Conservation (phyloP, 2,797 vertebrate species). For the Sebastes nivosus region DNA sequence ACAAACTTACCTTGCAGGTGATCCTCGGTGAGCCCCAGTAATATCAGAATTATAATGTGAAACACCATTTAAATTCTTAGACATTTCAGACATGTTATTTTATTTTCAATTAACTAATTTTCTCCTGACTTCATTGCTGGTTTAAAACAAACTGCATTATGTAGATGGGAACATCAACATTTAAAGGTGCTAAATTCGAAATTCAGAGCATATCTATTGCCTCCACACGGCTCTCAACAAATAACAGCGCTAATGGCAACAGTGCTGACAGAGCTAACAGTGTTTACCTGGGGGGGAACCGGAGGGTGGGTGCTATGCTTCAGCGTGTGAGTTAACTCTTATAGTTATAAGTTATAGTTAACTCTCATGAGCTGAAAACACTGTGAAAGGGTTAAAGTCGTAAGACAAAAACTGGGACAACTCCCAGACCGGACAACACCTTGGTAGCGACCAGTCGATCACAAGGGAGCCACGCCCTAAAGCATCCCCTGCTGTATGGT, state of each 20-base stretch:
- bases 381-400: no score
- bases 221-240: neutral
- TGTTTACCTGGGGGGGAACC: neutral
- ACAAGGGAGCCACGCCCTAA: no score
- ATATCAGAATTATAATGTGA: slow-evolving; percentile 16
- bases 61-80: neutral
- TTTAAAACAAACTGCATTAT: slow-evolving; percentile 24
- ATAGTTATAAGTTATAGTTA: no score
- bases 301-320: no score
- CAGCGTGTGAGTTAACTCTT: no score
- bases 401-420: rapidly evolving
- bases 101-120: neutral
- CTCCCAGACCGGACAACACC: no score
- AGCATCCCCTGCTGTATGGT: no score
- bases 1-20: slow-evolving; percentile 32
- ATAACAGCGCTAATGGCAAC: neutral
- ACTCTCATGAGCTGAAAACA: no score
- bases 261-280: neutral
- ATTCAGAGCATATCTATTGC: neutral
- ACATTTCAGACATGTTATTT: neutral
- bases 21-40: neutral
- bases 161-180: neutral
- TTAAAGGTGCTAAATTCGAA: neutral
- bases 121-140: neutral
- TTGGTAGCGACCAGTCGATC: no score